phyloP scores from a whole-genome alignment of 2,113 vertebrate species.

The Pteruthius melanotis region DNA sequence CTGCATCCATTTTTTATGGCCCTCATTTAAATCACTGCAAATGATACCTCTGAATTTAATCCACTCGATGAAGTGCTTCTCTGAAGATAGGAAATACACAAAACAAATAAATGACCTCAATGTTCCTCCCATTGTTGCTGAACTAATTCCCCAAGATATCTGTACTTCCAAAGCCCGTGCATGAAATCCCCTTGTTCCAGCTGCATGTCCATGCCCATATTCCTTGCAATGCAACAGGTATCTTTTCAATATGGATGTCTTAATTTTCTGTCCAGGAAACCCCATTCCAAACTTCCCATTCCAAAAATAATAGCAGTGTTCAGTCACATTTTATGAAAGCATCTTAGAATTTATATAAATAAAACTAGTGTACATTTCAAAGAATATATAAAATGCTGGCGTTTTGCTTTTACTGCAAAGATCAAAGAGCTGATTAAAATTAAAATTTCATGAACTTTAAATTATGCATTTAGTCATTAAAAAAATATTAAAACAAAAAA shows the following conservation, averaged over 20 bases:
- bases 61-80: not conserved
- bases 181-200: not conserved
- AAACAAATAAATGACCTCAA: not conserved
- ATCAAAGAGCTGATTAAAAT: constrained; percentile 24
- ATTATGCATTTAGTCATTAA: constrained; percentile 17
- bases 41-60: not conserved
- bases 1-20: not conserved
- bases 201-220: not conserved
- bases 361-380: constrained; percentile 40
- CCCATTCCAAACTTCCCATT: not conserved
- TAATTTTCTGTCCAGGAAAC: not conserved
- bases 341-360: constrained; percentile 43
- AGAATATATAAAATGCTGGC: not conserved
- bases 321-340: constrained; percentile 36
- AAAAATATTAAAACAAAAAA: constrained; percentile 34
- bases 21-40: not conserved
- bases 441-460: constrained; percentile 24
- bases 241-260: not conserved
- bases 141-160: not conserved
- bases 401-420: not conserved
- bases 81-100: not conserved
- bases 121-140: not conserved
- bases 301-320: constrained; percentile 38
- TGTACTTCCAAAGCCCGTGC: not conserved
- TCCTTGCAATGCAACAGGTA: not conserved